Base-by-base conservation (phyloP, 2,113 vertebrate genomes). In the Podarcis cretensis region DNA sequence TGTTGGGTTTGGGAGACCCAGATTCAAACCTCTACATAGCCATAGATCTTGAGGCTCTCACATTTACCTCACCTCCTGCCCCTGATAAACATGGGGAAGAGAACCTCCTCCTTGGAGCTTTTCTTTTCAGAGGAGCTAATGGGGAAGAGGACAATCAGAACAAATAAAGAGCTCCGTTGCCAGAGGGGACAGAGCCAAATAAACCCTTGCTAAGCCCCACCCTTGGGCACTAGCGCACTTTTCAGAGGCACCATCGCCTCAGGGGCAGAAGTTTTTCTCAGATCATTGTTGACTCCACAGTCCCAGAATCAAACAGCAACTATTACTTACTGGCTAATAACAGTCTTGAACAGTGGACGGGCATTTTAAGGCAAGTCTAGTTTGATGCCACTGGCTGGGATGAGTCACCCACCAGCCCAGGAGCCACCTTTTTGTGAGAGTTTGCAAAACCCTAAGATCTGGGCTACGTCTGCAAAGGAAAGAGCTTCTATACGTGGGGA, bases 181-280 rank as follows among this genome's bases (percentile, higher is more conserved):
- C 37, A 12, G 23, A 35, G 81, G 54, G 63, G 63, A 37, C 32
- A 13, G 48, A n/a, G 78, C 25, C 30, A 74, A 74, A 59, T 37
- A 12, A 2, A 43, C 68, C 73, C 1, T 18, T 77, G 40, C 87
- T 71, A 76, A 68, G 43, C 81, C 59, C 73, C 81, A 77, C 73
- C 69, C 71, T 77, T 66, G 57, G 80, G 81, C 54, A 66, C 66
- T 48, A 73, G 43, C 54, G 40, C 23, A 18, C 32, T 68, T 63
- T 84, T 16, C 16, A 83, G 57, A 43, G 57, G 57, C 80, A 40
- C 69, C 23, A 21, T 88, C 40, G 81, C 81, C 63, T 37, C n/a
- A 37, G 40, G 81, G 73, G 40, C 81, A 69, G 77, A 81, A 77
- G 40, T 77, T 88, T 77, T 78, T 54, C 81, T 78, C 43, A 76